phyloP scores from a whole-genome alignment of 2,797 vertebrate genomes.

The Anas acuta region DNA sequence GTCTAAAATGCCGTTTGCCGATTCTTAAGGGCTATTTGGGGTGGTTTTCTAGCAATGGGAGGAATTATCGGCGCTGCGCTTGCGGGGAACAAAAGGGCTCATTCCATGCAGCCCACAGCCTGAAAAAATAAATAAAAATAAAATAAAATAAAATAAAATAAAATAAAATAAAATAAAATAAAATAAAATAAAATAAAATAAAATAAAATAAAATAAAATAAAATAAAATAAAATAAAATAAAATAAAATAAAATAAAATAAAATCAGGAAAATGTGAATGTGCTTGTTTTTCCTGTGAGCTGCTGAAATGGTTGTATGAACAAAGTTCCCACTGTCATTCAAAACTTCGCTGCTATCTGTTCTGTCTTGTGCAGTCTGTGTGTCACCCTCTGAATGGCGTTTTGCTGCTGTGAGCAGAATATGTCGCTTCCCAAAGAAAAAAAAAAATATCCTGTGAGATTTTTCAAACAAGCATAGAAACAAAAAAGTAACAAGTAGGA shows the following conservation, averaged over 20 bases:
- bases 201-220: too few relatives aligned
- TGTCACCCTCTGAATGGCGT: neutral
- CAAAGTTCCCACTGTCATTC: neutral
- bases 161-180: too few relatives aligned
- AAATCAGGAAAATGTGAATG: neutral
- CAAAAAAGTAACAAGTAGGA: neutral
- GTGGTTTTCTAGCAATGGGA: neutral
- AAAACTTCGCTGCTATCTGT: neutral
- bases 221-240: too few relatives aligned
- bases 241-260: too few relatives aligned
- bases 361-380: neutral
- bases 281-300: neutral
- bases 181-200: too few relatives aligned
- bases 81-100: neutral
- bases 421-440: neutral
- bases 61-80: neutral
- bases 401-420: neutral
- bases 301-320: neutral
- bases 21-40: neutral
- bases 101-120: neutral
- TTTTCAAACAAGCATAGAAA: neutral
- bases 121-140: neutral
- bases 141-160: too few relatives aligned
- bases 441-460: rapidly evolving
- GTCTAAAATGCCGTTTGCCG: neutral